A percentile compares a stretch with the other conserved stretches of the same genome.
Evolutionary conservation across 2,888 invertebrate genomes (phyloP).

Genomic region (Yponomeuta evonymella): DNA sequence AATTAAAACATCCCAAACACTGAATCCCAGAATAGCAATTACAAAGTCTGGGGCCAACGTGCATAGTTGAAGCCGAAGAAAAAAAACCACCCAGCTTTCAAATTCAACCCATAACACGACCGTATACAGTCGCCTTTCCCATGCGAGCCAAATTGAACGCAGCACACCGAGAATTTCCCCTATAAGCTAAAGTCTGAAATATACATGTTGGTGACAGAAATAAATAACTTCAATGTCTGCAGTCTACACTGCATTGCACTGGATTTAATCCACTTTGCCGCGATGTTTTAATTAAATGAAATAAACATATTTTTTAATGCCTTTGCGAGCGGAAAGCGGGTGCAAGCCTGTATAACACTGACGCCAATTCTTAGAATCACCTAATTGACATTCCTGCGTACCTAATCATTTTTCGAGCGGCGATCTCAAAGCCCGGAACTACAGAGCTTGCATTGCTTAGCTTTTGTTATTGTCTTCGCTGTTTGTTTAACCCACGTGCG

Average conservation of each 20-base stretch:
- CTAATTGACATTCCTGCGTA: not conserved
- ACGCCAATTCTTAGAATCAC: not conserved
- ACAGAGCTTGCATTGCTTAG: not conserved
- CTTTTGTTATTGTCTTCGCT: not conserved
- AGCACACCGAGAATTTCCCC: slow-evolving; percentile 54
- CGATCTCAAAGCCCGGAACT: not conserved
- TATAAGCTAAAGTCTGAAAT: slow-evolving; percentile 53
- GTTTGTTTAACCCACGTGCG: slow-evolving; percentile 49
- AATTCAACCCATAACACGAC: slow-evolving; percentile 30
- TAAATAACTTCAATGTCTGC: slow-evolving; percentile 48
- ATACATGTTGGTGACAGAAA: slow-evolving; percentile 51
- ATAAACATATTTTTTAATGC: not conserved
- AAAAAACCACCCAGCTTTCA: slow-evolving; percentile 28
- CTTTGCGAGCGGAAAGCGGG: not conserved
- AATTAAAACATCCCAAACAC: slow-evolving; percentile 26
- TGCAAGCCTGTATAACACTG: not conserved
- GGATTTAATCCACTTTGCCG: slow-evolving; percentile 50
- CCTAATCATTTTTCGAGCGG: not conserved
- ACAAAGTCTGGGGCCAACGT: slow-evolving; percentile 54
- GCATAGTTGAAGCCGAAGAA: slow-evolving; percentile 34
- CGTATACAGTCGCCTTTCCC: slow-evolving; percentile 32
- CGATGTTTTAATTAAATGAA: slow-evolving; percentile 57
- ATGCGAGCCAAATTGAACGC: slow-evolving; percentile 18
- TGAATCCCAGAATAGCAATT: slow-evolving; percentile 49
- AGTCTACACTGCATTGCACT: slow-evolving; percentile 48